phyloP scores from a whole-genome alignment of 1,140 invertebrate species.

The Drosophila micromelanica region DNA sequence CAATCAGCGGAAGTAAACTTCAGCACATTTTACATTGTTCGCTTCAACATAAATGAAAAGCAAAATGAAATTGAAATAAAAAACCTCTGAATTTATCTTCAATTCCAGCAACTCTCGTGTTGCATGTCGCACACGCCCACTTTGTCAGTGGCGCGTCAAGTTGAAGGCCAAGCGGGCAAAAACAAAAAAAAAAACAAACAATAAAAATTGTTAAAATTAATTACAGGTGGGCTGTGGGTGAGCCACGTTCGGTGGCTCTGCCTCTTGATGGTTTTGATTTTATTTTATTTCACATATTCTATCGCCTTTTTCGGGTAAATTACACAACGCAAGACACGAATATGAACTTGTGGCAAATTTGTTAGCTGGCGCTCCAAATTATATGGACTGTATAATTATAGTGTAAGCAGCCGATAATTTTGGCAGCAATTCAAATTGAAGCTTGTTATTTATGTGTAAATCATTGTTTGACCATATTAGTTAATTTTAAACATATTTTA shows the following conservation, averaged over 20 bases:
- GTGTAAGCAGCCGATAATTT: neutral
- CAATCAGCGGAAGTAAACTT: constrained; percentile 33
- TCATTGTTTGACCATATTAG: constrained; percentile 2
- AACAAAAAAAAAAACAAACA: constrained; percentile 18
- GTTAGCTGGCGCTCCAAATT: constrained; percentile 4
- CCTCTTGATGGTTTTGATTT: constrained; percentile 16
- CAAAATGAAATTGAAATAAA: constrained; percentile 20
- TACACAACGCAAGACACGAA: neutral
- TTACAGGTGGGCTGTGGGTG: constrained; percentile 40
- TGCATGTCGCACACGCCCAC: constrained; percentile 48
- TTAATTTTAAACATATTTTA: neutral
- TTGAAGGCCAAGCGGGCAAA: constrained; percentile 37
- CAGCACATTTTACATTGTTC: constrained; percentile 11
- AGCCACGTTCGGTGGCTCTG: constrained; percentile 26
- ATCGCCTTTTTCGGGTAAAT: constrained; percentile 9
- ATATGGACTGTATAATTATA: constrained; percentile 9
- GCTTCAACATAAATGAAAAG: constrained; percentile 13
- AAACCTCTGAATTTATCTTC: constrained; percentile 11
- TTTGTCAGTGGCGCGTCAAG: constrained; percentile 39
- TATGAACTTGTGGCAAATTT: constrained; percentile 6
- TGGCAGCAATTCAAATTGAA: neutral
- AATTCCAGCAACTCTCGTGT: constrained; percentile 21
- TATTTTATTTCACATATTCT: neutral
- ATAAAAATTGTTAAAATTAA: constrained; percentile 48
- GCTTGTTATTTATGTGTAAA: neutral